These are phyloP conservation scores for Gobiocypris rarus DNA, from an alignment of 2,113 vertebrate genomes.

Conservation along the genomic window DNA sequence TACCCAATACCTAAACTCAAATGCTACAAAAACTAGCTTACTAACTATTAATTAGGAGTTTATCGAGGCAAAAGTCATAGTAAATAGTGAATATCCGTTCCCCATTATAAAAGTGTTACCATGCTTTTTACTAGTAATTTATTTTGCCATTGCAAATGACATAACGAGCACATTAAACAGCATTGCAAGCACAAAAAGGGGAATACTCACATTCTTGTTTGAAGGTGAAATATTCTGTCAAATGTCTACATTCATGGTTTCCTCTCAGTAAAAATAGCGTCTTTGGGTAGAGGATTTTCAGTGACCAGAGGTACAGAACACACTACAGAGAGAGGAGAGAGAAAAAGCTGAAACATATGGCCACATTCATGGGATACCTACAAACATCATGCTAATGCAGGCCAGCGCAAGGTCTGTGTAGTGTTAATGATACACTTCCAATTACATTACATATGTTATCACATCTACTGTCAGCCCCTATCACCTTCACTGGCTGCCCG, in stretches of 20 bases:
- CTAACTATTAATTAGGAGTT: too few relatives aligned
- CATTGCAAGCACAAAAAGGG: neutral
- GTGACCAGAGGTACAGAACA: constrained; percentile 85
- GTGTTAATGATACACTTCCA: constrained; percentile 15
- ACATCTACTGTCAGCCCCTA: constrained; percentile 18
- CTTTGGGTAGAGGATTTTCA: constrained; percentile 87
- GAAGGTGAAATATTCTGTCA: constrained; percentile 88
- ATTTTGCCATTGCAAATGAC: constrained; percentile 29
- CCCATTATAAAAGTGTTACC: too few relatives aligned
- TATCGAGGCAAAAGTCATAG: too few relatives aligned
- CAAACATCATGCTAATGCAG: neutral
- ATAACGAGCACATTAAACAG: constrained; percentile 25
- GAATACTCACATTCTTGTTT: constrained; percentile 86
- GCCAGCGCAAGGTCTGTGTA: neutral
- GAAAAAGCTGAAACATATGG: neutral
- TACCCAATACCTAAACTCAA: too few relatives aligned
- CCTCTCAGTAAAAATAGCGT: constrained; percentile 85
- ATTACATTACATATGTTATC: constrained; percentile 46
- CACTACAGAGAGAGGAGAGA: constrained; percentile 68
- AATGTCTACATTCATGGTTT: constrained; percentile 88
- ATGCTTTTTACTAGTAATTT: neutral
- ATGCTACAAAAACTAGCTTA: too few relatives aligned
- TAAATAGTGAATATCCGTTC: too few relatives aligned
- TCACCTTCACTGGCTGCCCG: neutral
- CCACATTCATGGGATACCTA: neutral